Conservation (phyloP, 2,888 invertebrate genomes). For the Leptopilina syphax region DNA sequence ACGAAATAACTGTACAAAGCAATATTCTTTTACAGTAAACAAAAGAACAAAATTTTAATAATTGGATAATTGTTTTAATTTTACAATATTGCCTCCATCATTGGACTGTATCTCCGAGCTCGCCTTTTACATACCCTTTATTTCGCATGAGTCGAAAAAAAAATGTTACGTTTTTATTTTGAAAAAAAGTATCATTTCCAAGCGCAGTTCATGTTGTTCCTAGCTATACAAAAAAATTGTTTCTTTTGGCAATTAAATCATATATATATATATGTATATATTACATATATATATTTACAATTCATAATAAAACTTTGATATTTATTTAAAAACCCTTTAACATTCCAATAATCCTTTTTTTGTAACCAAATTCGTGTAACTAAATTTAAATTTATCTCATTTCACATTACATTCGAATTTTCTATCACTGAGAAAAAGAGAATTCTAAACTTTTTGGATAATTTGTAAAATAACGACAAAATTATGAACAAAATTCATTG, state of each 20-base stretch:
- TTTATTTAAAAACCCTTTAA: not conserved
- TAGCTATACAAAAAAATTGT: conserved; percentile 70
- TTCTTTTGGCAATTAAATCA: conserved; percentile 72
- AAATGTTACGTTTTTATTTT: conserved; percentile 43
- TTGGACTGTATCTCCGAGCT: conserved; percentile 64
- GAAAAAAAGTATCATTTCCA: conserved; percentile 55
- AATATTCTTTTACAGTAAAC: conserved; percentile 76
- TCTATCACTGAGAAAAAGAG: no score
- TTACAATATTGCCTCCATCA: conserved; percentile 59
- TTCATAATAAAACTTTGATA: conserved; percentile 16
- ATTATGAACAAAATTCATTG: no score
- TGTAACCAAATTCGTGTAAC: no score
- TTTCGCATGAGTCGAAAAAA: conserved; percentile 19
- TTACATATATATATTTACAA: conserved; percentile 61
- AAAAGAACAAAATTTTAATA: conserved; percentile 50
- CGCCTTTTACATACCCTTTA: conserved; percentile 58
- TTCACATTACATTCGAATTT: no score
- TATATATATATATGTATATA: conserved; percentile 62
- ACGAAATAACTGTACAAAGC: conserved; percentile 75
- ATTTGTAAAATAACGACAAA: no score
- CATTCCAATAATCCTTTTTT: no score
- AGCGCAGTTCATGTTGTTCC: conserved; percentile 74
- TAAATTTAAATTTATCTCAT: no score
- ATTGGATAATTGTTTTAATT: conserved; percentile 50
- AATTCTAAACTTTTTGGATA: no score